Conservation (phyloP, 2,888 invertebrate genomes). For the Drosophila mettleri region DNA sequence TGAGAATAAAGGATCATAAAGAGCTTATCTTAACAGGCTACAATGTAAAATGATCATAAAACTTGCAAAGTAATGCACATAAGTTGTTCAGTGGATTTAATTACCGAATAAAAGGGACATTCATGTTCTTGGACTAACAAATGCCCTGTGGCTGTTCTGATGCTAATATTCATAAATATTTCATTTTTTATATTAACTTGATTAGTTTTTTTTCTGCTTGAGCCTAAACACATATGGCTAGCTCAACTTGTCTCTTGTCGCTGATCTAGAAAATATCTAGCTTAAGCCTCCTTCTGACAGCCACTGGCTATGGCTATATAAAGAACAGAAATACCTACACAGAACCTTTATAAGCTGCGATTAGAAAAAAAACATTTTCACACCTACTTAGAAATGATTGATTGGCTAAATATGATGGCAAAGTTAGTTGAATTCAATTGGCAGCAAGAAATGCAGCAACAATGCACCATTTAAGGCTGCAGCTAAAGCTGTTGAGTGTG, state of each 20-base stretch:
- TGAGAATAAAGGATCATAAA: not conserved
- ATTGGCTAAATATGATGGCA: conserved; percentile 19
- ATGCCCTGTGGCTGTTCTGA: not conserved
- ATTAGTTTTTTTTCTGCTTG: not conserved
- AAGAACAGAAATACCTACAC: conserved; percentile 26
- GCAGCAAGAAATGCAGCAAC: conserved; percentile 46
- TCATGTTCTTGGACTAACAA: not conserved
- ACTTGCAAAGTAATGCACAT: not conserved
- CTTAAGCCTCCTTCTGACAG: not conserved
- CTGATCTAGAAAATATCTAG: not conserved
- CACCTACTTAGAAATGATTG: conserved; percentile 52
- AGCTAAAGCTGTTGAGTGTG: conserved; percentile 8
- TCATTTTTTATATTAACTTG: not conserved
- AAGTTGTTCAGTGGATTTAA: not conserved
- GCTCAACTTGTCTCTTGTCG: not conserved
- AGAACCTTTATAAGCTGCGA: conserved; percentile 10
- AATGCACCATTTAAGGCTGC: conserved; percentile 44
- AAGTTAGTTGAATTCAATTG: conserved; percentile 16
- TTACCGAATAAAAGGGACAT: not conserved
- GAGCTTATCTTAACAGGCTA: not conserved
- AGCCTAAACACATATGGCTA: not conserved
- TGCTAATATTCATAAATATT: too few species aligned
- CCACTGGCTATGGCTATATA: not conserved
- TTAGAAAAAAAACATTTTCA: conserved; percentile 32
- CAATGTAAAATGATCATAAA: not conserved